Evolutionary conservation across 1,140 invertebrate genomes (phyloP).

Genomic region (Zaprionus taronus): DNA sequence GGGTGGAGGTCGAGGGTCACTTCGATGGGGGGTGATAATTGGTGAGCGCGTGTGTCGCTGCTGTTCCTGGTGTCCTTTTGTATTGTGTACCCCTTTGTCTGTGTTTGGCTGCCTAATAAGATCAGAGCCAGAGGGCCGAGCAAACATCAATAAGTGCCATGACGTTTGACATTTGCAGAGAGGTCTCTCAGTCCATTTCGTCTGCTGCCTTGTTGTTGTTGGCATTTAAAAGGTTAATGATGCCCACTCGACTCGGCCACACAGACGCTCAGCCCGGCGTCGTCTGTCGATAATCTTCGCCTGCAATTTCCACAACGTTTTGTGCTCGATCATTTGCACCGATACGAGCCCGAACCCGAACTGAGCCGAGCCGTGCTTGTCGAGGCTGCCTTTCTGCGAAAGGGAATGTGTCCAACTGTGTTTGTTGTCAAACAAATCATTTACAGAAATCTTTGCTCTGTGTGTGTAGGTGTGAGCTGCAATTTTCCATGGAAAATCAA

Average conservation of each 20-base stretch:
- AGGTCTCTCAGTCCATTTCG: constrained; percentile 17
- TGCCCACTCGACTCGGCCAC: constrained; percentile 66
- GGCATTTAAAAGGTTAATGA: constrained; percentile 66
- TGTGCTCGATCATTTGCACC: constrained; percentile 45
- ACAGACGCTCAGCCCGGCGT: constrained; percentile 45
- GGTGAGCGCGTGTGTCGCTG: constrained; percentile 47
- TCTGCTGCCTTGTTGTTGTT: constrained; percentile 32
- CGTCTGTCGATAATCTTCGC: constrained; percentile 51
- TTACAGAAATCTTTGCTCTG: constrained; percentile 58
- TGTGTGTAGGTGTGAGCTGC: constrained; percentile 65
- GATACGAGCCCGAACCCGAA: constrained; percentile 23
- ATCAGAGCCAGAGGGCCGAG: constrained; percentile 49
- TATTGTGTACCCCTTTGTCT: constrained; percentile 50
- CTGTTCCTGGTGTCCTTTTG: constrained; percentile 52
- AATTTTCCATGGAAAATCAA: constrained; percentile 66
- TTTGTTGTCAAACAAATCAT: constrained; percentile 76
- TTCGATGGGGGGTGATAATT: constrained; percentile 66
- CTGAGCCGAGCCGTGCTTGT: not conserved
- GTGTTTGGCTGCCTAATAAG: constrained; percentile 62
- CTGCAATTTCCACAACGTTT: constrained; percentile 55
- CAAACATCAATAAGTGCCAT: constrained; percentile 70
- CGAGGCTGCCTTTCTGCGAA: constrained; percentile 63
- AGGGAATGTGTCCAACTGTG: constrained; percentile 54
- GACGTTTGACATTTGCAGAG: constrained; percentile 66
- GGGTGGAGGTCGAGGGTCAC: not conserved